These are phyloP conservation scores for Acrobasis repandana DNA, from an alignment of 2,888 invertebrate genomes.

Conservation along the genomic window DNA sequence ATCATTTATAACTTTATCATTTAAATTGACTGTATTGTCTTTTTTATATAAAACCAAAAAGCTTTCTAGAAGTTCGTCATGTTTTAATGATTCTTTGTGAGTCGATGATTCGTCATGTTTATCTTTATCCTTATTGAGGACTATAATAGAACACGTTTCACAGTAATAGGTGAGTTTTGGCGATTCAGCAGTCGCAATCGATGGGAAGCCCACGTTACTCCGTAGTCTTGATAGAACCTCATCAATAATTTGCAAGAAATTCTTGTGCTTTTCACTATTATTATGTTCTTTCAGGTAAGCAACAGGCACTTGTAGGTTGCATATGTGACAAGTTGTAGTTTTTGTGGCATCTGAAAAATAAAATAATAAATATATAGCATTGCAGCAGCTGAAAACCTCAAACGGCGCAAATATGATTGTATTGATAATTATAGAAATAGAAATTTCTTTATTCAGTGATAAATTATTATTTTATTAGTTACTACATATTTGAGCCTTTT, in stretches of 20 bases:
- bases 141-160: constrained; percentile 34
- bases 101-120: constrained; percentile 34
- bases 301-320: constrained; percentile 44
- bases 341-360: constrained; percentile 24
- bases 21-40: background rate
- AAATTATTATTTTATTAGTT: too few relatives aligned
- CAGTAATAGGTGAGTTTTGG: constrained; percentile 39
- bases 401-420: too few relatives aligned
- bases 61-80: constrained; percentile 35
- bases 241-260: constrained; percentile 38
- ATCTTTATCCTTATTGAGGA: constrained; percentile 31
- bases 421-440: too few relatives aligned
- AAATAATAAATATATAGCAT: constrained; percentile 8
- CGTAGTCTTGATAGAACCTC: constrained; percentile 38
- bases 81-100: constrained; percentile 36
- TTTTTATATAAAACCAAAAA: constrained; percentile 32
- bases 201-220: constrained; percentile 8
- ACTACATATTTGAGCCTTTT: too few relatives aligned
- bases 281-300: constrained; percentile 38
- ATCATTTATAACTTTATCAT: constrained; percentile 15
- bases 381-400: too few relatives aligned
- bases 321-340: constrained; percentile 42
- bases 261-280: constrained; percentile 41
- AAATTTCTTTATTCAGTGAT: too few relatives aligned
- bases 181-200: constrained; percentile 9